These are phyloP conservation scores for Pholis gunnellus DNA, from an alignment of 2,113 vertebrate genomes.

Conservation along the genomic window DNA sequence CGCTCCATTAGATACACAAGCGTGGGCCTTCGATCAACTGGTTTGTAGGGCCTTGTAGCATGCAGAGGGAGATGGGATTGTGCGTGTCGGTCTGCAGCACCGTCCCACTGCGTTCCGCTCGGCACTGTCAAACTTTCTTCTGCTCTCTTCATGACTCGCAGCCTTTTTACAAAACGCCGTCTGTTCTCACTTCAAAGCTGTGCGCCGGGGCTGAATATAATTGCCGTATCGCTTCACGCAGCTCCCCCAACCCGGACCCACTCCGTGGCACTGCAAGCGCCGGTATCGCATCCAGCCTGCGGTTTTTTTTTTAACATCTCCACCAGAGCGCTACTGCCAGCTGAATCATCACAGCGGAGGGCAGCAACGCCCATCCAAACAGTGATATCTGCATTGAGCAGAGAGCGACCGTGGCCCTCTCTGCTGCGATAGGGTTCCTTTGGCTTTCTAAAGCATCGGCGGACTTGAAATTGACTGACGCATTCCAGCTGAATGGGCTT, in stretches of 20 bases:
- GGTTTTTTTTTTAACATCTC: conserved; percentile 24
- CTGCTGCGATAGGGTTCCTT: not conserved
- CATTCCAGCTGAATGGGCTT: not conserved
- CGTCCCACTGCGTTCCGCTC: not conserved
- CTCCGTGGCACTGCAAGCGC: conserved; percentile 3
- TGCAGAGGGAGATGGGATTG: not conserved
- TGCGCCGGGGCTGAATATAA: conserved; percentile 48
- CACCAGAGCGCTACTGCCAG: conserved; percentile 41
- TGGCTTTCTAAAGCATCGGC: not conserved
- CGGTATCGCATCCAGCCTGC: not conserved
- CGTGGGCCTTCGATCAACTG: not conserved
- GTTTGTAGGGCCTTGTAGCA: not conserved
- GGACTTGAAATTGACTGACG: not conserved
- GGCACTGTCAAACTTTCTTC: conserved; percentile 15
- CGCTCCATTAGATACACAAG: conserved; percentile 18
- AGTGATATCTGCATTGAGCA: conserved; percentile 19
- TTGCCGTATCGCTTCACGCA: conserved; percentile 28
- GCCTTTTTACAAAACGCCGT: conserved; percentile 60
- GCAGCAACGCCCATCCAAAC: not conserved
- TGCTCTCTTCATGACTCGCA: conserved; percentile 34
- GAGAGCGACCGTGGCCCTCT: conserved; percentile 6
- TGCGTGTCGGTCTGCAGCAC: conserved; percentile 10
- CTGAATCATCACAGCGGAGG: conserved; percentile 37
- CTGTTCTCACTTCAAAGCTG: conserved; percentile 67
- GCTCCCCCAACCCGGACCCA: conserved; percentile 23